phyloP scores from a whole-genome alignment of 2,797 vertebrate species.

The Geotria australis region DNA sequence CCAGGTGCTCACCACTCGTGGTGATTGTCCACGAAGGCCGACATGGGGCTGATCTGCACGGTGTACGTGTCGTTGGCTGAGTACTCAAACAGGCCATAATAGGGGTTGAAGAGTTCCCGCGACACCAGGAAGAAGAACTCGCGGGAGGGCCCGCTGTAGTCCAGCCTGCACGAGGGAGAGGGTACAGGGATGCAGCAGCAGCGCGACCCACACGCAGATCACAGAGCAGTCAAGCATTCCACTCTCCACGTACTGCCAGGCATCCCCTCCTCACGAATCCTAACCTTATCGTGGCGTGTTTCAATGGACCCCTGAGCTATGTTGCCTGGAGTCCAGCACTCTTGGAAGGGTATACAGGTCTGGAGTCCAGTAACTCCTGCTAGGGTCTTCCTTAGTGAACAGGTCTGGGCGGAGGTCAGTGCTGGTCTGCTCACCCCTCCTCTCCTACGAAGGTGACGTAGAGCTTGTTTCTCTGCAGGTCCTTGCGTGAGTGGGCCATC shows the following conservation, averaged over 20 bases:
- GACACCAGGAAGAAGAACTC: slow-evolving; percentile 96
- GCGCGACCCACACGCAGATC: too few species aligned
- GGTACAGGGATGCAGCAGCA: too few species aligned
- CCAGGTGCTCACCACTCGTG: slow-evolving; percentile 53
- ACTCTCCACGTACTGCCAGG: too few species aligned
- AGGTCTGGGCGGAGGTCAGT: too few species aligned
- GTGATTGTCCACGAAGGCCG: slow-evolving; percentile 93
- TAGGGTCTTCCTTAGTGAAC: too few species aligned
- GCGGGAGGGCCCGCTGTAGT: slow-evolving; percentile 85
- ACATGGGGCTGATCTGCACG: slow-evolving; percentile 97
- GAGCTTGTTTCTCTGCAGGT: slow-evolving; percentile 79
- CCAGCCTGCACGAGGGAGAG: slow-evolving; percentile 21
- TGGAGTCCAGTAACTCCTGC: too few species aligned
- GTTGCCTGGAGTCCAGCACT: too few species aligned
- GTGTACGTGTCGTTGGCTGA: slow-evolving; percentile 95
- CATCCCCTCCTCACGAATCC: too few species aligned
- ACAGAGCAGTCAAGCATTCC: too few species aligned
- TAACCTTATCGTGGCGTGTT: too few species aligned
- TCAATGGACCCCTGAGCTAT: too few species aligned
- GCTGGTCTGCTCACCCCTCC: slow-evolving; percentile 41
- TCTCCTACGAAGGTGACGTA: slow-evolving; percentile 87
- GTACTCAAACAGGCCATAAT: slow-evolving; percentile 90
- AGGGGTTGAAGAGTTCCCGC: slow-evolving; percentile 81
- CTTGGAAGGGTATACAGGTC: too few species aligned
- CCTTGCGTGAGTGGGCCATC: slow-evolving; percentile 90